Evolutionary conservation across 1,140 invertebrate genomes (phyloP).

Genomic region (Temnothorax nylanderi): DNA sequence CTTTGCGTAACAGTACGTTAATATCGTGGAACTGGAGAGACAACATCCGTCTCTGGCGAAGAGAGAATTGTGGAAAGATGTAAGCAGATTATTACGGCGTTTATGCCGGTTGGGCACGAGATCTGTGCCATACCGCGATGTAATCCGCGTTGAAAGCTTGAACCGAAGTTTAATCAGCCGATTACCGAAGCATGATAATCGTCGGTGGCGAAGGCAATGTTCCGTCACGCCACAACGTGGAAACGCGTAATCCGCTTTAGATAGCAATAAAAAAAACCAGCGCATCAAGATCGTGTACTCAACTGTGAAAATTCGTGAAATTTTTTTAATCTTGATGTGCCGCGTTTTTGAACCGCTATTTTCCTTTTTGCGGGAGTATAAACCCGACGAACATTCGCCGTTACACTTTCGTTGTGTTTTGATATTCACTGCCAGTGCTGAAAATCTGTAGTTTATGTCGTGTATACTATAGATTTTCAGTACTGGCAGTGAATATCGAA

Average conservation of each 20-base stretch:
- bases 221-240: not conserved
- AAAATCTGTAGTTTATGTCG: too few relatives aligned
- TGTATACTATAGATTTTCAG: too few relatives aligned
- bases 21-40: not conserved
- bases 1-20: not conserved
- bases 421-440: too few relatives aligned
- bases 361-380: not conserved
- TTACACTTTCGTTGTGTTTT: too few relatives aligned
- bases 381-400: not conserved
- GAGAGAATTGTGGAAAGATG: constrained; percentile 1
- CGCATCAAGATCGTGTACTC: not conserved
- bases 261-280: not conserved
- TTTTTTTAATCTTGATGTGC: not conserved
- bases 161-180: constrained; percentile 35
- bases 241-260: not conserved
- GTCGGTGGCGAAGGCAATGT: not conserved
- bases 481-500: too few relatives aligned
- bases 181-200: constrained; percentile 2
- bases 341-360: not conserved
- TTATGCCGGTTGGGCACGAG: not conserved
- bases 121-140: not conserved
- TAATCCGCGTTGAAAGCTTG: constrained; percentile 14
- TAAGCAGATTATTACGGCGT: constrained; percentile 13
- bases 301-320: not conserved
- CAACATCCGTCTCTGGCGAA: constrained; percentile 1